Evolutionary conservation across 2,888 invertebrate genomes (phyloP), one percentile per base, ranked within the genome.

Genomic region (Limnephilus auricula): DNA sequence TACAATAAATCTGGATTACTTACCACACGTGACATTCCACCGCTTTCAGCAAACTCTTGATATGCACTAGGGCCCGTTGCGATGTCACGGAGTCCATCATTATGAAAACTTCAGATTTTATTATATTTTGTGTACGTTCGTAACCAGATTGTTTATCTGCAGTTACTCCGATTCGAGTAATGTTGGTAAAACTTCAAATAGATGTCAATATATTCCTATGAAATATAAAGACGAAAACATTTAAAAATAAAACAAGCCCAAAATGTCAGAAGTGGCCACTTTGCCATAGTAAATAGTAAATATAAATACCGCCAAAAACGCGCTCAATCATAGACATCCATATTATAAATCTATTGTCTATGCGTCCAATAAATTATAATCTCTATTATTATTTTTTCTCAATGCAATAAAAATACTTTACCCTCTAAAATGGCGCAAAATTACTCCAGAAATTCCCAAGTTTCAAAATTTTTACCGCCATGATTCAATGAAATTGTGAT

Each of bases 11-110:
- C 30, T 79, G 25, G 30, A 10, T 18, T 34, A 84, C 90, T 84
- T 90, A 90, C 90, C 90, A 90, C 30, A 84, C 90, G 18, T n/a
- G 45, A 37, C 90, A 90, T 84, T 78, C 84, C 34, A 84, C 83
- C 83, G 45, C 37, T 78, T 90, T 90, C 65, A 90, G 34, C 50
- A 90, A 78, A 25, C 37, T 85, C 78, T 90, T 90, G 15, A 90
- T 78, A 31, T 85, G 84, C 18, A 18, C 78, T 32, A 34, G 40
- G 4, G 90, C 85, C 15, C n/a, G 34, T 85, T 79, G 79, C 25
- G 65, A 65, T n/a, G 65, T 65, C 65, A 2, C 65, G 6, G 25
- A 25, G 65, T 65, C 65, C 65, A 65, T 65, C n/a, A 65, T 65
- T 5, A 65, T 18, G 25, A 65, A 65, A 65, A 65, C 65, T 65